Evolutionary conservation across 2,888 invertebrate species (phyloP).

Genomic region (Napeogenes sylphis): DNA sequence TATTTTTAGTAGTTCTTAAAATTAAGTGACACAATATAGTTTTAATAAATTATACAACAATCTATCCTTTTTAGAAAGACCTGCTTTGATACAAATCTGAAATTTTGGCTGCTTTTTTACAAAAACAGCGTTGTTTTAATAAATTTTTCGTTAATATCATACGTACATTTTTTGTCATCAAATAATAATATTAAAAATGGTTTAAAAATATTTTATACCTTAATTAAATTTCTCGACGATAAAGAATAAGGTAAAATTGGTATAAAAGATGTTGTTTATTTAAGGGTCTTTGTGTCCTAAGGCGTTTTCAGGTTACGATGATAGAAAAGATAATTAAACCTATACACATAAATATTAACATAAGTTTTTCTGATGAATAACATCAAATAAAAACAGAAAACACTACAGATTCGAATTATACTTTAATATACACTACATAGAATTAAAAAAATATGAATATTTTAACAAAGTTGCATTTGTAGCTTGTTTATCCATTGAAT

Average conservation of each 20-base stretch:
- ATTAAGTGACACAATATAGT: no score
- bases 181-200: no score
- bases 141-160: no score
- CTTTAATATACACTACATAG: no score
- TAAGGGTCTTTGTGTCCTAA: conserved; percentile 4
- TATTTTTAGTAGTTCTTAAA: no score
- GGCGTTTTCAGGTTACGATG: neutral
- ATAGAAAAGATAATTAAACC: neutral
- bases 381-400: neutral
- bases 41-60: no score
- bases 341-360: neutral
- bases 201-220: conserved; percentile 3
- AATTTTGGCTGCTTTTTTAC: no score
- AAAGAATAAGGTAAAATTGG: conserved; percentile 4
- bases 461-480: neutral
- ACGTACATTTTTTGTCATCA: no score
- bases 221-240: conserved; percentile 9
- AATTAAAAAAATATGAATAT: neutral
- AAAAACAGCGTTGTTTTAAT: no score
- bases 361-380: neutral
- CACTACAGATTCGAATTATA: no score
- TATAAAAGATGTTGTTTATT: conserved; percentile 5
- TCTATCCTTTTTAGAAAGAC: no score
- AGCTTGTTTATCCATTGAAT: conserved; percentile 9
- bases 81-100: no score